Percentiles rank a stretch among this genome's conserved stretches.
phyloP scores from a whole-genome alignment of 2,113 vertebrate genomes.

The Scomber colias region DNA sequence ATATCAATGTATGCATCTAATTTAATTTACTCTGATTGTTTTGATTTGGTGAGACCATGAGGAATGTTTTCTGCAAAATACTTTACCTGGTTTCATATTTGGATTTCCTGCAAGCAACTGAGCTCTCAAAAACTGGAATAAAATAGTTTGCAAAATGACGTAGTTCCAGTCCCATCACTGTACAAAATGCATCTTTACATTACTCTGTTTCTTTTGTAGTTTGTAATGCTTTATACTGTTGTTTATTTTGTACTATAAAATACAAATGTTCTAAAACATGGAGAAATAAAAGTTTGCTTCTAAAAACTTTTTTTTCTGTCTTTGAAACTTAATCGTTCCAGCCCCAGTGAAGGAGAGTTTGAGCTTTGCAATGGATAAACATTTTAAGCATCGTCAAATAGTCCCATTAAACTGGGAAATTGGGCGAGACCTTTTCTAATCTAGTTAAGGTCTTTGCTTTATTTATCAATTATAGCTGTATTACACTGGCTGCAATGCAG shows the following conservation, averaged over 20 bases:
- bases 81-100: slow-evolving; percentile 14
- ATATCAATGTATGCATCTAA: slow-evolving; percentile 18
- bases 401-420: slow-evolving; percentile 24
- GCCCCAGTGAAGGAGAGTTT: neutral
- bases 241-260: slow-evolving; percentile 5
- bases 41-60: slow-evolving; percentile 6
- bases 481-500: neutral
- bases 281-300: neutral
- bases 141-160: slow-evolving; percentile 16
- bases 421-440: slow-evolving; percentile 4
- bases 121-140: neutral
- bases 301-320: slow-evolving; percentile 7
- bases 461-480: neutral
- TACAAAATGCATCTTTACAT: neutral
- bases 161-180: neutral
- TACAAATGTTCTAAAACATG: neutral
- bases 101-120: neutral
- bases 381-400: slow-evolving; percentile 20
- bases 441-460: neutral
- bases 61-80: slow-evolving; percentile 12
- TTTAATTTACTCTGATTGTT: slow-evolving; percentile 9
- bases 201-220: slow-evolving; percentile 2
- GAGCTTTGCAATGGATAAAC: neutral
- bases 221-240: neutral
- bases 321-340: neutral